Evolutionary conservation across 2,797 vertebrate genomes (phyloP).

Genomic region (Rhinophrynus dorsalis): DNA sequence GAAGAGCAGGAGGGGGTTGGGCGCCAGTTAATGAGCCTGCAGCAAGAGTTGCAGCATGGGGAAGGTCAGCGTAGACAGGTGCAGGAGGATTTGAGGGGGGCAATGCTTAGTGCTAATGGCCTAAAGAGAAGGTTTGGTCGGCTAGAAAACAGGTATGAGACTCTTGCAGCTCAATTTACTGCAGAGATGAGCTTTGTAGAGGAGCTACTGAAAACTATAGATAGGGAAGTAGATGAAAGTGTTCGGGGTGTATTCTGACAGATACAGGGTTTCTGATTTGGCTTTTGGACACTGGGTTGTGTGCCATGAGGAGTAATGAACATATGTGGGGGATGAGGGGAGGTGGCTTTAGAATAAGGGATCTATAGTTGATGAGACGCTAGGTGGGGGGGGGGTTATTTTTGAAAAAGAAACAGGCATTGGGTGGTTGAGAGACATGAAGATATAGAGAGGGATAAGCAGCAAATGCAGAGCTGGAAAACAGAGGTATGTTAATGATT

Average conservation of each 20-base stretch:
- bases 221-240: constrained; percentile 63
- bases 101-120: constrained; percentile 80
- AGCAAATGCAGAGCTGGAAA: too few relatives aligned
- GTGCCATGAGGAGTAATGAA: too few relatives aligned
- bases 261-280: too few relatives aligned
- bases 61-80: constrained; percentile 85
- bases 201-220: constrained; percentile 87
- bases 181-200: constrained; percentile 92
- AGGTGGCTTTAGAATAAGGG: too few relatives aligned
- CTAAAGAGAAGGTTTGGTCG: constrained; percentile 87
- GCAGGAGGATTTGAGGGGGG: constrained; percentile 80
- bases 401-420: too few relatives aligned
- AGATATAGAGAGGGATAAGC: too few relatives aligned
- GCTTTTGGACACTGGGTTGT: too few relatives aligned
- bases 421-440: too few relatives aligned
- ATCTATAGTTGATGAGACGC: too few relatives aligned
- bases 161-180: constrained; percentile 86
- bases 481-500: too few relatives aligned
- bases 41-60: constrained; percentile 84
- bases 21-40: constrained; percentile 82
- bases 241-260: constrained; percentile 74
- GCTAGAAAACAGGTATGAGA: constrained; percentile 90
- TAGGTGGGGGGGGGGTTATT: too few relatives aligned
- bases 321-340: too few relatives aligned
- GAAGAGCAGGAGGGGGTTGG: constrained; percentile 91